These are phyloP conservation scores for Ridgeia piscesae DNA, from an alignment of 1,140 invertebrate species.

Conservation along the genomic window DNA sequence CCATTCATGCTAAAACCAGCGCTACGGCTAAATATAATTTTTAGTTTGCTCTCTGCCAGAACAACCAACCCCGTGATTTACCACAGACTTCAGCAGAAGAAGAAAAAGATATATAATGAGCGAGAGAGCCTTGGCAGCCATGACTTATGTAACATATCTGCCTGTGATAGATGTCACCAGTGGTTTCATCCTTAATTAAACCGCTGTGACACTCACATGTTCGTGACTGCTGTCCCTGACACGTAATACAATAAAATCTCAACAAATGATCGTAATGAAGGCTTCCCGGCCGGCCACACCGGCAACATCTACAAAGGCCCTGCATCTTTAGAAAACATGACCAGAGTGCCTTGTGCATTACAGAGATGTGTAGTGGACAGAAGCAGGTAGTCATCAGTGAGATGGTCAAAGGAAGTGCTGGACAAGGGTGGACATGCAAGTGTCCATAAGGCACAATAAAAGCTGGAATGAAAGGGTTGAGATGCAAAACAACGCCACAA, in stretches of 20 bases:
- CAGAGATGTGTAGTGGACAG: not conserved
- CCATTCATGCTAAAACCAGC: not conserved
- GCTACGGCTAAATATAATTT: not conserved
- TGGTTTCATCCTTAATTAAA: slow-evolving; percentile 1
- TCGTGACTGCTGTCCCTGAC: not conserved
- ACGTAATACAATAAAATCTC: not conserved
- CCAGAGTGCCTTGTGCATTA: not conserved
- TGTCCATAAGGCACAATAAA: not conserved
- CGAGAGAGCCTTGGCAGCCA: not conserved
- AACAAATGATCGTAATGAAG: slow-evolving; percentile 1
- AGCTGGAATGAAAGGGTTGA: not conserved
- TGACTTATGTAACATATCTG: not conserved
- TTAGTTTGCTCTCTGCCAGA: not conserved
- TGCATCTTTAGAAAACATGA: not conserved
- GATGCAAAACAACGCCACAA: not conserved
- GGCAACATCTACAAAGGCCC: not conserved
- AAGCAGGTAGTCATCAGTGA: not conserved
- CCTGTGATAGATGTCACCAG: not conserved
- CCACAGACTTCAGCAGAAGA: not conserved
- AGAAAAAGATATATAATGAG: not conserved
- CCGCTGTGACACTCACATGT: slow-evolving; percentile 3
- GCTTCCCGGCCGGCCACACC: not conserved
- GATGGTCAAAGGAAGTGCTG: not conserved
- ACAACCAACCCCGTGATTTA: not conserved
- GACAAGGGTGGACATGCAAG: not conserved